Percentiles rank a stretch among this genome's conserved stretches.
Conservation (phyloP, 2,888 invertebrate species). For the Selenia dentaria region DNA sequence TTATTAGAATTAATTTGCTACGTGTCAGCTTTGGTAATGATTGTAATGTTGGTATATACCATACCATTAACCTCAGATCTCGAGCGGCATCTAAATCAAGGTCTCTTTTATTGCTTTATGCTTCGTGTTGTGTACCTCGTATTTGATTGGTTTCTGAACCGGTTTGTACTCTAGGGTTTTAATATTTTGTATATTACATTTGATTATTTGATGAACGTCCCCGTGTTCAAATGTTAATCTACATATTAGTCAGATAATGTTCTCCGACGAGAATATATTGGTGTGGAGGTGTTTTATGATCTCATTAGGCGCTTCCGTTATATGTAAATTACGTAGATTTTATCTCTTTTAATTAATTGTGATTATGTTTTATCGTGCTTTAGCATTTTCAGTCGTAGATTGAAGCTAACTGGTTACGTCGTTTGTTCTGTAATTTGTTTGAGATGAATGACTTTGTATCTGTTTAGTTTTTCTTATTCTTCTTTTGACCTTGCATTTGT, state of each 20-base stretch:
- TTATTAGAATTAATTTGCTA: slow-evolving; percentile 2
- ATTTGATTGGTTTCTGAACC: slow-evolving; percentile 46
- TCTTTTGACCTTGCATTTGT: too few relatives aligned
- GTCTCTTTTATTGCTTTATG: slow-evolving; percentile 60
- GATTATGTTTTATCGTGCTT: too few relatives aligned
- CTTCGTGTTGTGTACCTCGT: slow-evolving; percentile 44
- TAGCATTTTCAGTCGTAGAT: too few relatives aligned
- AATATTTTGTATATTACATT: slow-evolving; percentile 42
- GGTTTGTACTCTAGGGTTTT: slow-evolving; percentile 34
- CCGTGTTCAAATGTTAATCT: slow-evolving; percentile 50
- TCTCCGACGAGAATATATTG: slow-evolving; percentile 40
- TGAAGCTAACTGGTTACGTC: too few relatives aligned
- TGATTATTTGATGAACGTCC: slow-evolving; percentile 38
- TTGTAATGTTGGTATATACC: slow-evolving; percentile 5
- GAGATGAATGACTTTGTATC: too few relatives aligned
- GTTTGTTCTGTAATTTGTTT: too few relatives aligned
- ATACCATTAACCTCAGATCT: slow-evolving; percentile 1
- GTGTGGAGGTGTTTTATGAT: slow-evolving; percentile 42
- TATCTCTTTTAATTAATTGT: slow-evolving; percentile 1
- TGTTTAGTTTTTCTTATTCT: too few relatives aligned
- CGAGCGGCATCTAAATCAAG: slow-evolving; percentile 42
- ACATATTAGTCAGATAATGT: slow-evolving; percentile 43
- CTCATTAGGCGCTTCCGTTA: slow-evolving; percentile 51
- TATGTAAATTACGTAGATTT: slow-evolving; percentile 34
- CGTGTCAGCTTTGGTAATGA: background rate